Evolutionary conservation across 92 coral and sea anemone species (phyloP), one percentile per base, ranked within the genome.

Genomic region (Parazoanthus swiftii): DNA sequence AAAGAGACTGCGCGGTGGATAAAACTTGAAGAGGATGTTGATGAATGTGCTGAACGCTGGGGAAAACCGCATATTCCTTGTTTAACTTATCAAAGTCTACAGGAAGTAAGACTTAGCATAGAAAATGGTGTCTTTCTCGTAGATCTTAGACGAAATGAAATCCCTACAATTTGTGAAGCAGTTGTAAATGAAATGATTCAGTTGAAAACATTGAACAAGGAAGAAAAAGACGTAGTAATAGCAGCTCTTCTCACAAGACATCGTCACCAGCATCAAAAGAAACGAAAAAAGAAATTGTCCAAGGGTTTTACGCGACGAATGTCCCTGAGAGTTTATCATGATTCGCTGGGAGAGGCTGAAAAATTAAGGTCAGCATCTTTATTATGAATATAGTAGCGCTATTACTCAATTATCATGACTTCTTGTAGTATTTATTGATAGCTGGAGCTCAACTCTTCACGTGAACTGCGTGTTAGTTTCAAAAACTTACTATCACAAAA

Each of bases 1-100:
- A 96, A 97, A 94, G 99, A 97, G 85, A 94, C 97, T 11, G 99
- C 99, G 46, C 91, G 99, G 58, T 97, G 99, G 99, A 94, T 97
- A 56, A 97, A 95, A 79, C 94, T 95, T 79, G 99, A 97, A 83
- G 99, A 97, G 79, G 98, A 93, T 44, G 98, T 97, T 14, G 99
- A 97, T 68, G 98, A 95, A 91, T 77, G 77, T 70, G 96, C 98
- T 23, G 92, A 97, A 88, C 93, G 99, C 73, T 97, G 99, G 99
- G 98, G 99, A 50, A 97, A 97, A 89, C 99, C 99, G 36, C 98
- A 97, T 89, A 89, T 97, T 26, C 98, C 99, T 58, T 97, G 97
- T 81, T 88, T 97, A 33, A 88, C 94, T 29, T 92, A 86, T 85
- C 82, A 90, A 26, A 94, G 99, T 88, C 79, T 93, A 29, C 93